Conservation (phyloP, 2,888 invertebrate species). For the Caenorhabditis sulstoni region DNA sequence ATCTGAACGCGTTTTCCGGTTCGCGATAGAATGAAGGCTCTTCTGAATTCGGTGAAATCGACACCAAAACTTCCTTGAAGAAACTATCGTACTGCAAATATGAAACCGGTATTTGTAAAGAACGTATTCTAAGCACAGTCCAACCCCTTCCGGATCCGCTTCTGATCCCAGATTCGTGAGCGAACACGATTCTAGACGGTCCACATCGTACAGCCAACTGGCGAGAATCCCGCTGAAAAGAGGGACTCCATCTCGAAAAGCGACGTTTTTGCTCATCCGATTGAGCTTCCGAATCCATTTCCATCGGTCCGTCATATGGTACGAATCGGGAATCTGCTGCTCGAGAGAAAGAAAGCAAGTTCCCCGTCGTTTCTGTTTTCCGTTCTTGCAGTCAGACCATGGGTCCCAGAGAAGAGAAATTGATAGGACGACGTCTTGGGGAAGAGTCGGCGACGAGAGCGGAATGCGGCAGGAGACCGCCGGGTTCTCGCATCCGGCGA, state of each 20-base stretch:
- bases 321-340: neutral
- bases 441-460: conserved; percentile 3
- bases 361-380: conserved; percentile 12
- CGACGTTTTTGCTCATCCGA: conserved; percentile 9
- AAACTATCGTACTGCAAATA: conserved; percentile 32
- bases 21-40: neutral
- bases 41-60: neutral
- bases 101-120: too few relatives aligned
- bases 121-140: too few relatives aligned
- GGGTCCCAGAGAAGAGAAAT: conserved; percentile 24
- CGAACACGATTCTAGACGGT: conserved; percentile 19
- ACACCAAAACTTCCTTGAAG: conserved; percentile 18
- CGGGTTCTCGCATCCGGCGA: conserved; percentile 29
- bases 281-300: conserved; percentile 39
- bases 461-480: conserved; percentile 15
- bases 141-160: neutral
- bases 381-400: conserved; percentile 28
- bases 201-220: conserved; percentile 40
- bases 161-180: conserved; percentile 10
- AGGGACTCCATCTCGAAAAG: conserved; percentile 48
- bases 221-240: conserved; percentile 40
- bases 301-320: conserved; percentile 21
- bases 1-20: conserved; percentile 34
- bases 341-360: conserved; percentile 33
- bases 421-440: conserved; percentile 12